Evolutionary conservation across 1,140 invertebrate species (phyloP).

Genomic region (Achatina immaculata): DNA sequence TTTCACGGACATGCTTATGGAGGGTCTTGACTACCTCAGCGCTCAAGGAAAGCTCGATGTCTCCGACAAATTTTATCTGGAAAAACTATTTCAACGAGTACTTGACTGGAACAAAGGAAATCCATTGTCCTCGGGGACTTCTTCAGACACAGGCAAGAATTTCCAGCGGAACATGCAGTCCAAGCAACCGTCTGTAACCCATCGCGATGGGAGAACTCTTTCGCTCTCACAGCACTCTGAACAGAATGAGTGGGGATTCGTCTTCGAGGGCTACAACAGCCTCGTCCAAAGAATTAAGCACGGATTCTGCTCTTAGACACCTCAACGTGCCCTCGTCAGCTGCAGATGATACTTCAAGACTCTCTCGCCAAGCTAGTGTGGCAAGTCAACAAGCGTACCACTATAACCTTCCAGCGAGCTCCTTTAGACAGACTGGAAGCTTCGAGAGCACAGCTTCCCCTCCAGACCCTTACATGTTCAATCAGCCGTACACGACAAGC

Average conservation of each 20-base stretch:
- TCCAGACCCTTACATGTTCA: slow-evolving; percentile 16
- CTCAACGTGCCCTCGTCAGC: not conserved
- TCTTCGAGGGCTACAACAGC: no score
- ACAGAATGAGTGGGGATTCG: no score
- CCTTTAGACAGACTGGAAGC: slow-evolving; percentile 1
- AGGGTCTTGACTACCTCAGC: slow-evolving; percentile 37
- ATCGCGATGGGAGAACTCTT: no score
- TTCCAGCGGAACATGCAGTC: not conserved
- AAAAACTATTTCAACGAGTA: slow-evolving; percentile 40
- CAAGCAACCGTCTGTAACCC: no score
- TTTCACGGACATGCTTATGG: not conserved
- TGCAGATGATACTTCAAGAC: not conserved
- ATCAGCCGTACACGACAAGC: slow-evolving; percentile 22
- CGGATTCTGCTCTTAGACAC: not conserved
- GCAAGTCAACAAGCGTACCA: not conserved
- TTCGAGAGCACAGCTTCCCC: slow-evolving; percentile 5
- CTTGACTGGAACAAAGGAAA: slow-evolving; percentile 40
- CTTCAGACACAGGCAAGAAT: not conserved
- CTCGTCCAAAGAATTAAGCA: not conserved
- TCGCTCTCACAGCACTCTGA: not conserved
- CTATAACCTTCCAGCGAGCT: not conserved
- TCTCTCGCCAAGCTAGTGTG: not conserved
- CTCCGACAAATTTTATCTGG: slow-evolving; percentile 35
- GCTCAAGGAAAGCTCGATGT: slow-evolving; percentile 36
- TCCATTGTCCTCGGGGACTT: not conserved